Evolutionary conservation across 2,888 invertebrate species (phyloP), one percentile per base, ranked within the genome.

Genomic region (Synanthedon vespiformis): DNA sequence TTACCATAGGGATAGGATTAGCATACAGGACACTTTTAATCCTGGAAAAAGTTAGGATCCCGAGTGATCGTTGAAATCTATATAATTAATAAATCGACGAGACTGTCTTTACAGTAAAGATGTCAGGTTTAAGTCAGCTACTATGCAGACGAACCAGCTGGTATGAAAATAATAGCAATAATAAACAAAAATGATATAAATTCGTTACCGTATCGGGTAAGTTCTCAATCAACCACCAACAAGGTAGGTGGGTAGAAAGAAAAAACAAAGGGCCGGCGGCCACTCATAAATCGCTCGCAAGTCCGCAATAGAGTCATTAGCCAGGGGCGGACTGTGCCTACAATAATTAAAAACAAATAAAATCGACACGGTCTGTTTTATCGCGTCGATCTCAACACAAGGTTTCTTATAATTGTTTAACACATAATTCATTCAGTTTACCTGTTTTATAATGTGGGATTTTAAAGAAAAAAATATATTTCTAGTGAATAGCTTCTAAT

Each of bases 261-360:
- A 80, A 82, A 80, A 82, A 80, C 73, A 79, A 80, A 75, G 62
- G 70, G 65, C 50, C 67, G 57, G 59, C 64, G 70, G 73, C 70
- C 66, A 65, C 67, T 69, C 76, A 72, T 85, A 85, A 83, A 85
- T 84, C 77, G 80, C 70, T 59, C 63, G 68, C 76, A 72, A 87
- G 80, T 69, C 58, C 63, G 68, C 76, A 72, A 87, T 86, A 82
- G 74, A 87, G 86, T 81, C 85, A 86, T 87, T 86, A 86, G 75
- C 72, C 76, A 74, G 79, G 80, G 83, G 80, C 81, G 84, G 80
- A 77, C 78, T 77, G 64, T 48, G 22, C 63, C 67, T 57, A 74
- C 80, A 85, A 87, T 86, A 85, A 86, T 87, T 86, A 85, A 86
- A 85, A 86, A 80, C 84, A 86, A 85, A 86, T 85, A 86, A 80